Percentiles rank a stretch among this genome's conserved stretches.
phyloP scores from a whole-genome alignment of 2,888 invertebrate genomes.

The Antheraea yamamai region DNA sequence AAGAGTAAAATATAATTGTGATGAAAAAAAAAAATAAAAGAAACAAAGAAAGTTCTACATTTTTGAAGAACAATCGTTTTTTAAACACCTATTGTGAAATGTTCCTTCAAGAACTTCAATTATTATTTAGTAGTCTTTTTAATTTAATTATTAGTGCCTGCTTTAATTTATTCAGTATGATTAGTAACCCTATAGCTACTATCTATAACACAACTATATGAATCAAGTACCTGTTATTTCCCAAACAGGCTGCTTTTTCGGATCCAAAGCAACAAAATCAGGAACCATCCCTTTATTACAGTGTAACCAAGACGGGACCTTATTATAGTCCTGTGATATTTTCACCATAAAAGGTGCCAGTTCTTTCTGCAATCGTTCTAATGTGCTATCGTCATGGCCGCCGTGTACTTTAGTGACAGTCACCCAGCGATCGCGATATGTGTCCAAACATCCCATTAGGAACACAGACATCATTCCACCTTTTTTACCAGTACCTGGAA shows the following conservation, averaged over 20 bases:
- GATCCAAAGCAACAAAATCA: constrained; percentile 93
- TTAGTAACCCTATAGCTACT: not conserved
- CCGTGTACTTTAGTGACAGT: constrained; percentile 96
- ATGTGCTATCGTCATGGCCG: constrained; percentile 93
- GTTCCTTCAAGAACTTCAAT: not conserved
- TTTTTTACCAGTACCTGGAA: constrained; percentile 88
- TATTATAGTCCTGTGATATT: constrained; percentile 87
- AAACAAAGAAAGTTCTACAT: not conserved
- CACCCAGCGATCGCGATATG: constrained; percentile 85
- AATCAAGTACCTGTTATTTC: constrained; percentile 89
- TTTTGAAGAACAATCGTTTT: not conserved
- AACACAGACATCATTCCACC: constrained; percentile 97
- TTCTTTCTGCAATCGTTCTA: constrained; percentile 87
- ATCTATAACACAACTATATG: not conserved
- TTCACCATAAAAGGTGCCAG: constrained; percentile 86
- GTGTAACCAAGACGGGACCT: constrained; percentile 90
- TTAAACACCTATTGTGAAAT: not conserved
- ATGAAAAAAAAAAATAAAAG: too few relatives aligned
- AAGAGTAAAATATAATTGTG: too few relatives aligned
- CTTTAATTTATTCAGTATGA: not conserved
- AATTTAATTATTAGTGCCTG: too few relatives aligned
- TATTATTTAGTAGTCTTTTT: not conserved
- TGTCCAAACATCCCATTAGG: constrained; percentile 95
- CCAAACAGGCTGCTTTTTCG: constrained; percentile 95
- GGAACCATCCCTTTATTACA: constrained; percentile 93